Base-by-base conservation (phyloP, 1,140 invertebrate species). In the Drosophila mojavensis region DNA sequence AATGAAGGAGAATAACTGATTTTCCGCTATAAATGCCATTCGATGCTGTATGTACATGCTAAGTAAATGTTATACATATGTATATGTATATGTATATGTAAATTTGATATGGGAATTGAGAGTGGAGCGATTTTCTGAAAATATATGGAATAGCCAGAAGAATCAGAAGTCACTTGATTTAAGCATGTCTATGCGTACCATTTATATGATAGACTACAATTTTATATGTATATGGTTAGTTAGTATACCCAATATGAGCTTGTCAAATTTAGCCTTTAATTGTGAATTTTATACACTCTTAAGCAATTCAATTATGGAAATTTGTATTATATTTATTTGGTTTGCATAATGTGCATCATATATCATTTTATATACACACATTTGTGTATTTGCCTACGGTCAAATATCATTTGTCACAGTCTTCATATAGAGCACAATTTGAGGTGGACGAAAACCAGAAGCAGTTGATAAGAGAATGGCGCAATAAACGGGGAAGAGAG, bases 1-100 rank as follows among this genome's bases (percentile, higher is more conserved):
- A 88, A 71, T 84, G 75, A 65, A 69, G 59, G 63, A 81, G 79
- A 77, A 60, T 78, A 68, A 78, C 58, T 82, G 80, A 71, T 73
- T 53, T 74, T 75, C 48, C 59, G 78, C 66, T 53, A 50, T 56
- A 80, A 80, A 62, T 64, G 55, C 30, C 54, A 75, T 70, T 39
- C 54, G 64, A 9, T 26, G 43, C 68, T 79, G 55, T 39, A 60
- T 60, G 30, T 50, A 9, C 6, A 33, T 33, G 6, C 10, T 30
- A 30, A 30, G 7, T 33, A 33, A 1, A 33, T 33, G 2, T 33
- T 33, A 33, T 33, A 33, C 7, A 30, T 30, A 30, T 30, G 5
- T 30, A 24, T 2, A 24, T 24, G 20, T 17, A 30, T 30, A 30
- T 30, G 5, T 30, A 24, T 2, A 24, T 24, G 20, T 17, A 17